Conservation (phyloP, 2,888 invertebrate species). For the Acanthosepion lycidas region DNA sequence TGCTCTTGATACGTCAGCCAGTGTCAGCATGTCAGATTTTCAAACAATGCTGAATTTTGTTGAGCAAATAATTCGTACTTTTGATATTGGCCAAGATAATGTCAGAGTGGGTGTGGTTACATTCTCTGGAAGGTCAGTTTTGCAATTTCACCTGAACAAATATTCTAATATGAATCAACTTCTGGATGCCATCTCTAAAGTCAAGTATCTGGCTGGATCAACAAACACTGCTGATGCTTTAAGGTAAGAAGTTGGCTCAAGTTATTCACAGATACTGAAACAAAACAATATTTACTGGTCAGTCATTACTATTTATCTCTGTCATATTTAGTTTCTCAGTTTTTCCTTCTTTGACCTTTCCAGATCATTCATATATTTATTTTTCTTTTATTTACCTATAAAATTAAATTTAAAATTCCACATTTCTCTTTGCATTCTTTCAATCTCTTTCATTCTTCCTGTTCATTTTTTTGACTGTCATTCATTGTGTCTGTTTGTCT, state of each 20-base stretch:
- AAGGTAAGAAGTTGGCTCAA: slow-evolving; percentile 38
- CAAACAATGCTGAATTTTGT: slow-evolving; percentile 63
- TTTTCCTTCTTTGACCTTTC: not conserved
- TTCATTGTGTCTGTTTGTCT: too few species aligned
- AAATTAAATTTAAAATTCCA: too few species aligned
- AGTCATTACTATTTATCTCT: not conserved
- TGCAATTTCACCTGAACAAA: slow-evolving; percentile 61
- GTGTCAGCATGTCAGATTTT: slow-evolving; percentile 63
- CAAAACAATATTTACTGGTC: not conserved
- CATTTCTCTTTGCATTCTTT: too few species aligned
- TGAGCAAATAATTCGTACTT: slow-evolving; percentile 58
- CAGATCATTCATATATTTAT: too few species aligned
- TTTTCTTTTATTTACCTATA: too few species aligned
- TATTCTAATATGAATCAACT: slow-evolving; percentile 49
- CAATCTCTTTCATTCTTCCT: too few species aligned
- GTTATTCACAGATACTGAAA: not conserved
- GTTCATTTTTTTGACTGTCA: too few species aligned
- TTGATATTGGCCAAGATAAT: slow-evolving; percentile 56
- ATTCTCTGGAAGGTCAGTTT: slow-evolving; percentile 57
- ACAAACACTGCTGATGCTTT: slow-evolving; percentile 61
- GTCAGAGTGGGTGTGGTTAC: slow-evolving; percentile 61
- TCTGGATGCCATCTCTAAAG: slow-evolving; percentile 50
- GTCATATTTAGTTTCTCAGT: not conserved
- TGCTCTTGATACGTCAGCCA: slow-evolving; percentile 65
- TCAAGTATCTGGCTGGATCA: slow-evolving; percentile 58